Evolutionary conservation across 64 coral and sea anemone genomes (phyloP).

Genomic region (Montipora sp.): DNA sequence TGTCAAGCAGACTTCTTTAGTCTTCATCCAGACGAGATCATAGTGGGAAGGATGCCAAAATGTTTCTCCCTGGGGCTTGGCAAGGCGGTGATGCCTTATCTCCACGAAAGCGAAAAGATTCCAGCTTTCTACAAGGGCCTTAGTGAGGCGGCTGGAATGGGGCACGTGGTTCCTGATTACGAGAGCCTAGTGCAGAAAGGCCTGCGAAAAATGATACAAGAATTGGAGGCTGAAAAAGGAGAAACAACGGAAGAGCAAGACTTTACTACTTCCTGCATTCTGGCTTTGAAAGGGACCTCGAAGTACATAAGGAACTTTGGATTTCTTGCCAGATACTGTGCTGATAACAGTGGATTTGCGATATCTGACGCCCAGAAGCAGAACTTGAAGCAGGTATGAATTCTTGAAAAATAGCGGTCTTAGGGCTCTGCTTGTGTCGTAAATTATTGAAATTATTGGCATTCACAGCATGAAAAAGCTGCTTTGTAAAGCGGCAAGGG

Average conservation of each 20-base stretch:
- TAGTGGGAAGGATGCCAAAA: slow-evolving; percentile 68
- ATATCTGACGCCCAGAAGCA: slow-evolving; percentile 43
- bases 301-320: slow-evolving; percentile 72
- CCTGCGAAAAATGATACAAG: slow-evolving; percentile 47
- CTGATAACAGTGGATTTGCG: slow-evolving; percentile 10
- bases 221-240: slow-evolving; percentile 34
- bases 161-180: slow-evolving; percentile 67
- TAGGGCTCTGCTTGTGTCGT: no score
- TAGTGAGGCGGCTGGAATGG: slow-evolving; percentile 68
- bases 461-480: no score
- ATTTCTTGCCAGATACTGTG: slow-evolving; percentile 41
- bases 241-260: slow-evolving; percentile 36
- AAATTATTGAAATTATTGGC: no score
- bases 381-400: slow-evolving; percentile 57
- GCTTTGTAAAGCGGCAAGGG: no score
- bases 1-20: slow-evolving; percentile 43
- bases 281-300: slow-evolving; percentile 59
- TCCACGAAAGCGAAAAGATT: slow-evolving; percentile 64
- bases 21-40: slow-evolving; percentile 72
- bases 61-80: slow-evolving; percentile 78
- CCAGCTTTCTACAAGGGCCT: slow-evolving; percentile 76
- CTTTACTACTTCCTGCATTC: slow-evolving; percentile 55
- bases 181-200: slow-evolving; percentile 62
- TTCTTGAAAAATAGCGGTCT: neutral
- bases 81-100: slow-evolving; percentile 67